Evolutionary conservation across 2,113 vertebrate species (phyloP).

Genomic region (Macroglossus sobrinus): DNA sequence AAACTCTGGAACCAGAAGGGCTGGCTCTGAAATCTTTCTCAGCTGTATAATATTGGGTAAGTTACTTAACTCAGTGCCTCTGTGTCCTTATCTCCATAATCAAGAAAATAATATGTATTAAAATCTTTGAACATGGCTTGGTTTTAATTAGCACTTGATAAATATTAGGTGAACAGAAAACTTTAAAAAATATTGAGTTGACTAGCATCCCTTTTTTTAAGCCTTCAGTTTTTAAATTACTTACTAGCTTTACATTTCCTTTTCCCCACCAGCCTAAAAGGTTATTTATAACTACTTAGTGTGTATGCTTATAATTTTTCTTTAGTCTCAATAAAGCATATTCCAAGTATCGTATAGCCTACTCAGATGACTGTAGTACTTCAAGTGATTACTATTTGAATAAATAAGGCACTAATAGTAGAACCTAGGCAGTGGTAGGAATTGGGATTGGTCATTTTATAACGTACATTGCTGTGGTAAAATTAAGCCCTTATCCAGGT

Average conservation of each 20-base stretch:
- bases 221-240: neutral
- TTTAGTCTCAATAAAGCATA: neutral
- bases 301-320: neutral
- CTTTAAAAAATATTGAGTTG: neutral
- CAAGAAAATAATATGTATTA: neutral
- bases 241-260: neutral
- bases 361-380: neutral
- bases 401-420: neutral
- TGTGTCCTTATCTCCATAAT: neutral
- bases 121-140: neutral
- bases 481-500: neutral
- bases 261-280: neutral
- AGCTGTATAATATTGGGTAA: neutral
- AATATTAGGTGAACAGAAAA: neutral
- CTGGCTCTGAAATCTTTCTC: neutral
- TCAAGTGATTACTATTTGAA: neutral
- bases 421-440: neutral
- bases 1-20: neutral
- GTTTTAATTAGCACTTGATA: neutral
- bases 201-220: neutral
- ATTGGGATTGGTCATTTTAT: neutral
- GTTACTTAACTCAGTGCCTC: neutral
- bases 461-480: neutral
- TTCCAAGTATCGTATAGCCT: neutral
- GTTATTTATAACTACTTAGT: constrained; percentile 7